Base-by-base conservation (phyloP, 2,113 vertebrate species). In the Aldabrachelys gigantea region DNA sequence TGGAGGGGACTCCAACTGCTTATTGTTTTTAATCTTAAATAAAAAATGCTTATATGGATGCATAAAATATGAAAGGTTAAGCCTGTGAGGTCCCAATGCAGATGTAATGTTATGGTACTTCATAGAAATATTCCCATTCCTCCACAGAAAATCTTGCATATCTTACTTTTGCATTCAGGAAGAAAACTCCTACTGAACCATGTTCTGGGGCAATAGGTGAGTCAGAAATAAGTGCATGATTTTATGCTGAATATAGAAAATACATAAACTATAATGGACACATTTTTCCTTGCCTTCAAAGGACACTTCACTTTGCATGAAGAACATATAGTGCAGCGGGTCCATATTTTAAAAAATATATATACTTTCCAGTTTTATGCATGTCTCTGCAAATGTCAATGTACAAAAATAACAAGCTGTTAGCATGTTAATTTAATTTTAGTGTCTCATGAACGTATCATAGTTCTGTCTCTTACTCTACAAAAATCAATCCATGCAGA, bases 11-110 rank as follows among this genome's bases (percentile, higher is more conserved):
- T 1, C 1, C 16, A 53, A 81, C 19, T 76, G 13, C 72, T 44
- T 44, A 25, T 13, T 6, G 3, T 25, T 91, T 3, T 53, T 83
- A 69, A 10, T 57, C 72, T 94, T 87, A 72, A 97, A 94, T 80
- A 82, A 91, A 96, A 52, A 54, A 57, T 88, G 81, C 85, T 93
- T 95, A 72, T 91, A n/a, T 44, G 90, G 75, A 54, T 91, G 50
- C n/a, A 69, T 91, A 62, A 94, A 91, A 62, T 89, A 82, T 57
- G 91, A 92, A 83, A 89, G 53, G 13, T 96, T 85, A 95, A 95
- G 86, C 84, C 56, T 89, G 93, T 90, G 81, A 94, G 89, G 69
- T 72, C 80, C 85, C 29, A 59, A 82, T 95, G 56, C 78, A 35
- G 93, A 81, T 79, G 54, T 82, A 87, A 13, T 78, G 89, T 78